A percentile compares a stretch with the other conserved stretches of the same genome.
Conservation (phyloP, 1,140 invertebrate genomes). For the Triops cancriformis region DNA sequence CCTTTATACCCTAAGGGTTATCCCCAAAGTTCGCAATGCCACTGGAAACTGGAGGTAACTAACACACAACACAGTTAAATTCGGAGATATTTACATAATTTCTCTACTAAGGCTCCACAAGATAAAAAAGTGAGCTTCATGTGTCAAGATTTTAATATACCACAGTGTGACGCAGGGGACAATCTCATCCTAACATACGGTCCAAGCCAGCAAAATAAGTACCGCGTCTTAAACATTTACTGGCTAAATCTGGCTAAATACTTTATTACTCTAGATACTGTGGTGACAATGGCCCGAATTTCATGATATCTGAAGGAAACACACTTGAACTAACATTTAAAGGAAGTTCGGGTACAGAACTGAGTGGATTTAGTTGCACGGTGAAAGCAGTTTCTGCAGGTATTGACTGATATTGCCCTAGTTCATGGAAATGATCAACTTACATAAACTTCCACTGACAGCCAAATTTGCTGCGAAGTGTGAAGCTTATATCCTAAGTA, state of each 20-base stretch:
- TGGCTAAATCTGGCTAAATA: neutral
- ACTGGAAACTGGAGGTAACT: neutral
- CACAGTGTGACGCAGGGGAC: neutral
- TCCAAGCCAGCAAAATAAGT: neutral
- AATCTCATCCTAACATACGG: neutral
- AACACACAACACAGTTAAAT: neutral
- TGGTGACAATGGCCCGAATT: neutral
- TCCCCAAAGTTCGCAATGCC: neutral
- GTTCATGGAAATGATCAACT: neutral
- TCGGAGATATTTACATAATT: neutral
- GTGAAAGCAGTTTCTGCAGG: neutral
- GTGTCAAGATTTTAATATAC: neutral
- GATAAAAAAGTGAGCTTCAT: neutral
- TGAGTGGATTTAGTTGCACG: neutral
- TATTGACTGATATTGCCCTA: neutral
- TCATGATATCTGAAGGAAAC: neutral
- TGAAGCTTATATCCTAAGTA: neutral
- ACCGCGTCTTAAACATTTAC: neutral
- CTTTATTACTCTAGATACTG: neutral
- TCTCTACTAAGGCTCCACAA: neutral
- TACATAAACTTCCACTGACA: neutral
- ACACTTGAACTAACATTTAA: neutral
- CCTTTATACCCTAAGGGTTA: neutral
- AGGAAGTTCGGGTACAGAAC: neutral
- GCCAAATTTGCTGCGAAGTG: neutral